Evolutionary conservation across 2,888 invertebrate species (phyloP).

Genomic region (Cryptops parisi): DNA sequence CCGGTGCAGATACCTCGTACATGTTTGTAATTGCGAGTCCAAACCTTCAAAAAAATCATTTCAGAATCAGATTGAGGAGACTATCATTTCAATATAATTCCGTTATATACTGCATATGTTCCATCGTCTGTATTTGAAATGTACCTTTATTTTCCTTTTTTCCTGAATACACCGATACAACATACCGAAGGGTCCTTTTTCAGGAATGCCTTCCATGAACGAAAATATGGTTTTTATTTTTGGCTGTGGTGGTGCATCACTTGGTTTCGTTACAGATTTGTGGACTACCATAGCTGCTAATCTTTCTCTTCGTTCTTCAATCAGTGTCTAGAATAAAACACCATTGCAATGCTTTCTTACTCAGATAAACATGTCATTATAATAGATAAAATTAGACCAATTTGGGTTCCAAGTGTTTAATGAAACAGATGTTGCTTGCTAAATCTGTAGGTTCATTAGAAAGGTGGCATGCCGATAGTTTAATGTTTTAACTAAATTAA

Average conservation of each 20-base stretch:
- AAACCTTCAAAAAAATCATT: slow-evolving; percentile 41
- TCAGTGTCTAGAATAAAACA: background rate
- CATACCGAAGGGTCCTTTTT: background rate
- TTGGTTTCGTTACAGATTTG: background rate
- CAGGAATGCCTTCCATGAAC: slow-evolving; percentile 6
- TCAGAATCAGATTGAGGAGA: too few relatives aligned
- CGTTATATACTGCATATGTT: too few relatives aligned
- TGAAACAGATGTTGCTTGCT: too few relatives aligned
- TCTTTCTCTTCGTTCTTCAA: background rate
- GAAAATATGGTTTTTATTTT: slow-evolving; percentile 5
- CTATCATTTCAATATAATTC: too few relatives aligned
- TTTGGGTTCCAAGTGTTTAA: too few relatives aligned
- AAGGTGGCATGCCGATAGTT: too few relatives aligned
- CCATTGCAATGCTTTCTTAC: too few relatives aligned
- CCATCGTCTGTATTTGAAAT: too few relatives aligned
- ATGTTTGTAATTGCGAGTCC: slow-evolving; percentile 53
- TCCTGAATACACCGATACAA: background rate
- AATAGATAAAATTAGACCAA: too few relatives aligned
- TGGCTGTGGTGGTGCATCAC: background rate
- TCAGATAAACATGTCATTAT: too few relatives aligned
- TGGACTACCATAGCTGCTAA: background rate
- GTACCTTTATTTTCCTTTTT: background rate
- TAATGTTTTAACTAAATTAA: too few relatives aligned
- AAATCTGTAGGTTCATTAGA: too few relatives aligned
- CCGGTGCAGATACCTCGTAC: slow-evolving; percentile 66